Percentiles rank a stretch among this genome's conserved stretches.
Evolutionary conservation across 2,113 vertebrate genomes (phyloP).

Genomic region (Sitta europaea): DNA sequence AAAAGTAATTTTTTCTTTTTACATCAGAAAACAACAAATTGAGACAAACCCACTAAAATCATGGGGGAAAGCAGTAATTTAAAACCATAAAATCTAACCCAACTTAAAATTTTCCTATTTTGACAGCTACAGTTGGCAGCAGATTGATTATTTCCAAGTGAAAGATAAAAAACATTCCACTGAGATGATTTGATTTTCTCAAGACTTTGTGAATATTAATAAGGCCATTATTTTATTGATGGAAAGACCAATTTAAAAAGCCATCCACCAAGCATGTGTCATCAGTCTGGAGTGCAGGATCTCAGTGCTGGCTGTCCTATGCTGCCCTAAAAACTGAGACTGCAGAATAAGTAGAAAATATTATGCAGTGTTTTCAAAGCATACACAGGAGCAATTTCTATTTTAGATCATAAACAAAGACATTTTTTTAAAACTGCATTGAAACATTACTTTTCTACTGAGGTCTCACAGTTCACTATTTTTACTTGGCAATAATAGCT

Average conservation of each 20-base stretch:
- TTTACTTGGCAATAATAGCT: neutral
- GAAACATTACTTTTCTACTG: neutral
- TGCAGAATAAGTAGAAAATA: neutral
- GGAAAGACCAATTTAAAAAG: neutral
- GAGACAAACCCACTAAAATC: neutral
- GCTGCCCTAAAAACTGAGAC: neutral
- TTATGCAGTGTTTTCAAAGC: neutral
- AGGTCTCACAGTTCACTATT: neutral
- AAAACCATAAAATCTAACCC: neutral
- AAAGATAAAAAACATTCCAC: neutral
- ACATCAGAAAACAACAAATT: neutral
- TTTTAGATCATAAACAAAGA: neutral
- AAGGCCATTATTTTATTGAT: neutral
- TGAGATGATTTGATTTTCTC: neutral
- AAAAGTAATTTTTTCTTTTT: neutral
- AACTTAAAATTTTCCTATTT: neutral
- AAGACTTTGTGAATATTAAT: slow-evolving; percentile 12
- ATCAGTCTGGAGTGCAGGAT: neutral
- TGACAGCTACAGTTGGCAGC: neutral
- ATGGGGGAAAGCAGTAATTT: neutral
- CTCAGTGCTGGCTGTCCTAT: neutral
- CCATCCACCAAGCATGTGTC: neutral
- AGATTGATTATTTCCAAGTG: slow-evolving; percentile 7
- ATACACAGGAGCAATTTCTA: neutral
- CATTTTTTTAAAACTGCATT: rapidly evolving